These are phyloP conservation scores for Hydrotaea cyrtoneurina DNA, from an alignment of 2,888 invertebrate genomes.

Conservation along the genomic window DNA sequence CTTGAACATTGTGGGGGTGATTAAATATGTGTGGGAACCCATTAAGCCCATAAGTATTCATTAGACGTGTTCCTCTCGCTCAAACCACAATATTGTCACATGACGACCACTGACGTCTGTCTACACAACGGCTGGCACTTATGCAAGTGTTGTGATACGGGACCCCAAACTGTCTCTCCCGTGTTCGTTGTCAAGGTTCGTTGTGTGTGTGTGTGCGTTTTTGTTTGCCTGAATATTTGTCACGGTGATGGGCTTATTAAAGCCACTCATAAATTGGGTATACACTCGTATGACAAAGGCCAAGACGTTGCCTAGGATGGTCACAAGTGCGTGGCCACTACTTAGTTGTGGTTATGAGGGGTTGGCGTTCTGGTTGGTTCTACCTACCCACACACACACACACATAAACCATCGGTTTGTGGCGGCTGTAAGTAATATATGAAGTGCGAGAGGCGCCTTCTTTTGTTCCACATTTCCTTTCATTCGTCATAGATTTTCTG, in stretches of 20 bases:
- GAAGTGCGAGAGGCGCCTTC: not conserved
- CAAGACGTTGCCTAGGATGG: conserved; percentile 20
- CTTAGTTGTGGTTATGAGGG: too few species aligned
- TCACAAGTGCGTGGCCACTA: not conserved
- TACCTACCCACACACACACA: too few species aligned
- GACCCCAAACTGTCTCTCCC: not conserved
- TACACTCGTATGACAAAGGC: conserved; percentile 24
- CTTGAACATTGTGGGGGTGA: conserved; percentile 1
- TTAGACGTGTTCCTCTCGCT: not conserved
- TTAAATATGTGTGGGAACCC: conserved; percentile 24
- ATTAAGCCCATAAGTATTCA: conserved; percentile 20
- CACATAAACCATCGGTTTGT: too few species aligned
- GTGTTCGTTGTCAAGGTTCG: too few species aligned
- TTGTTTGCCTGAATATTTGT: conserved; percentile 31
- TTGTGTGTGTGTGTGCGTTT: not conserved
- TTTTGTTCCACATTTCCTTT: conserved; percentile 16
- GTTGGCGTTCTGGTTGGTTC: too few species aligned
- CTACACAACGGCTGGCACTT: not conserved
- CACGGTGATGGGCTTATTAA: conserved; percentile 55
- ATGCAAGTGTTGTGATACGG: not conserved
- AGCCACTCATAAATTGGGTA: conserved; percentile 58
- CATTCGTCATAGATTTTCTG: not conserved
- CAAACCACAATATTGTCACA: not conserved
- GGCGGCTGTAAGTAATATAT: too few species aligned
- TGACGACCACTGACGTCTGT: not conserved